Conservation (phyloP, 53 echinoderm and acorn worm genomes). For the Paelopatides confundens region DNA sequence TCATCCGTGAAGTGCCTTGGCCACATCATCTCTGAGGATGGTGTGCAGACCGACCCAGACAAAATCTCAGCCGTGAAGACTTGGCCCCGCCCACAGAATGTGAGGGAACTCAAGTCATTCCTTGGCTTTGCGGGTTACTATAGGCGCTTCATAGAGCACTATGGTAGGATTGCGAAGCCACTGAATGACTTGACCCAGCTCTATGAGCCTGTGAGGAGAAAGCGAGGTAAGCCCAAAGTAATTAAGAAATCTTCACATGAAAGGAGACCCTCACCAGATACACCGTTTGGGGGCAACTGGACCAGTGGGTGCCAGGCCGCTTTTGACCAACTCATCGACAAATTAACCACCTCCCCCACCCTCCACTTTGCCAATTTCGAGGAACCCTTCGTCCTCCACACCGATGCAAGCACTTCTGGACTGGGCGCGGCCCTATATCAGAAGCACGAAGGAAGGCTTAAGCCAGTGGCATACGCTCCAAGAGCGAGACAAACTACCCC, state of each 20-base stretch:
- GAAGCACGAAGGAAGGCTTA: slow-evolving; percentile 46
- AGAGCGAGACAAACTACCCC: no score
- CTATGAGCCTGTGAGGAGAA: slow-evolving; percentile 3
- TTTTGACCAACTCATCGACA: slow-evolving; percentile 55
- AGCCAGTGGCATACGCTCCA: slow-evolving; percentile 29
- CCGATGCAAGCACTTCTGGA: slow-evolving; percentile 60
- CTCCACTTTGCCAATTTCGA: slow-evolving; percentile 59
- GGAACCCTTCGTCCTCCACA: slow-evolving; percentile 68
- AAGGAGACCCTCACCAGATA: background rate
- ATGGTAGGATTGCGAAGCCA: no score
- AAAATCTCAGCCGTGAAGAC: slow-evolving; percentile 51
- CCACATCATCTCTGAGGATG: slow-evolving; percentile 24
- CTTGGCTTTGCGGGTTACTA: slow-evolving; percentile 70
- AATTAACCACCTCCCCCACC: slow-evolving; percentile 61
- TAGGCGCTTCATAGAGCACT: no score
- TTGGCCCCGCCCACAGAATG: slow-evolving; percentile 41
- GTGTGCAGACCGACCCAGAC: slow-evolving; percentile 66
- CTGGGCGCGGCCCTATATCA: slow-evolving; percentile 70
- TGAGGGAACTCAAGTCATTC: no score
- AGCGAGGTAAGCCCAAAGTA: background rate
- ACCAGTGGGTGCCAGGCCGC: slow-evolving; percentile 60
- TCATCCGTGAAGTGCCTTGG: slow-evolving; percentile 43
- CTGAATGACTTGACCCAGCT: slow-evolving; percentile 27
- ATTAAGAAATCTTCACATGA: background rate
- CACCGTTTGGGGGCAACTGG: slow-evolving; percentile 52